These are phyloP conservation scores for Camptogramma bilineatum DNA, from an alignment of 2,888 invertebrate species.

Conservation along the genomic window DNA sequence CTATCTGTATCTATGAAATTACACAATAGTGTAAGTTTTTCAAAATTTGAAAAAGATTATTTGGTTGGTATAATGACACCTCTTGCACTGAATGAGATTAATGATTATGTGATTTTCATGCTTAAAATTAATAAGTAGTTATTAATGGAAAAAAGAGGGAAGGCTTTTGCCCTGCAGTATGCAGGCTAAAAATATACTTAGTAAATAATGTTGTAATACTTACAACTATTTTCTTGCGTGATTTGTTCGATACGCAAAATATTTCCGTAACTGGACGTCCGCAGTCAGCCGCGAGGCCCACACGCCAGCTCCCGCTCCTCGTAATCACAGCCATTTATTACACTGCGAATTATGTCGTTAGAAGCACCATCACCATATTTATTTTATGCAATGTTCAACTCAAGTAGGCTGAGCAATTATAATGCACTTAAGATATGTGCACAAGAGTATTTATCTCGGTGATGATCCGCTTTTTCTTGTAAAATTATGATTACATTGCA, in stretches of 20 bases:
- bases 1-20: too few relatives aligned
- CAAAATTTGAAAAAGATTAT: too few relatives aligned
- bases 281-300: slow-evolving; percentile 44
- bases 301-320: slow-evolving; percentile 42
- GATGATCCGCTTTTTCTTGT: slow-evolving; percentile 53
- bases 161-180: too few relatives aligned
- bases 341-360: slow-evolving; percentile 66
- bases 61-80: too few relatives aligned
- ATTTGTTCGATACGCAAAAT: slow-evolving; percentile 1
- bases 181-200: too few relatives aligned
- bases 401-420: slow-evolving; percentile 64
- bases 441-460: slow-evolving; percentile 51
- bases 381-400: slow-evolving; percentile 60
- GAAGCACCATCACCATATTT: slow-evolving; percentile 58
- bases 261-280: slow-evolving; percentile 17
- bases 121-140: too few relatives aligned
- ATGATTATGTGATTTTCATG: too few relatives aligned
- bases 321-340: slow-evolving; percentile 64
- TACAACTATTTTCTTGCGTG: not conserved
- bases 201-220: too few relatives aligned
- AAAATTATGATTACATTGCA: slow-evolving; percentile 55
- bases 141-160: too few relatives aligned
- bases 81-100: too few relatives aligned
- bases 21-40: too few relatives aligned
- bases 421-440: slow-evolving; percentile 64